phyloP scores from a whole-genome alignment of 2,888 invertebrate genomes.

The Hypselothyrea guttata region DNA sequence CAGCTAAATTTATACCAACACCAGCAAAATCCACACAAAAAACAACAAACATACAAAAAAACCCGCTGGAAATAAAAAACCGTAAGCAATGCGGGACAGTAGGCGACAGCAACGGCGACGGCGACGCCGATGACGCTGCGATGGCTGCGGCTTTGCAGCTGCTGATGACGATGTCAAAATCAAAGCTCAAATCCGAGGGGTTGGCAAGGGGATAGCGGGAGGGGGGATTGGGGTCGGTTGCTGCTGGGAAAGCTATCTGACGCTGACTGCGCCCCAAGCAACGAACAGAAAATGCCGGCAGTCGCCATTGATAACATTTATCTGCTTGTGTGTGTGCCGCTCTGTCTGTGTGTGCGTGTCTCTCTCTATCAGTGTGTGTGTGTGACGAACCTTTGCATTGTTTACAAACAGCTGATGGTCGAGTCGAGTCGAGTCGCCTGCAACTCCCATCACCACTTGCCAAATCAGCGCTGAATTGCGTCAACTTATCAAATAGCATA shows the following conservation, averaged over 20 bases:
- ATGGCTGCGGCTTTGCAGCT: background rate
- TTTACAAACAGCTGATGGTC: constrained; percentile 65
- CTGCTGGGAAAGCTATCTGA: constrained; percentile 13
- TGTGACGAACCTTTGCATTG: constrained; percentile 54
- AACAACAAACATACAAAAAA: too few species aligned
- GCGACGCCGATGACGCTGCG: constrained; percentile 12
- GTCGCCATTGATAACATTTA: constrained; percentile 47
- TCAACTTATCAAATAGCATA: constrained; percentile 11
- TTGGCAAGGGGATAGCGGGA: too few species aligned
- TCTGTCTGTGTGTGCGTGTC: constrained; percentile 9
- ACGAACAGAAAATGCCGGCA: constrained; percentile 11
- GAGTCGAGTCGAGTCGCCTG: background rate
- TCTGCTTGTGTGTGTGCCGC: constrained; percentile 4
- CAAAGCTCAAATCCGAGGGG: constrained; percentile 33
- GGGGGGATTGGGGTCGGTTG: background rate
- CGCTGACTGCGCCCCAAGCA: constrained; percentile 7
- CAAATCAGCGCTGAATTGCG: constrained; percentile 9
- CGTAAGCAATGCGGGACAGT: constrained; percentile 45
- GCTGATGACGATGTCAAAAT: constrained; percentile 31
- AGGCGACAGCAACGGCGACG: constrained; percentile 16
- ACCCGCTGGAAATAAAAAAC: constrained; percentile 54
- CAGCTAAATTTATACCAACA: constrained; percentile 50
- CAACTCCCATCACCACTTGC: constrained; percentile 18
- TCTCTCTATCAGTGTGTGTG: constrained; percentile 11
- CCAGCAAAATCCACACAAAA: constrained; percentile 7